Base-by-base conservation (phyloP, 2,888 invertebrate genomes). In the Drosophila putrida region DNA sequence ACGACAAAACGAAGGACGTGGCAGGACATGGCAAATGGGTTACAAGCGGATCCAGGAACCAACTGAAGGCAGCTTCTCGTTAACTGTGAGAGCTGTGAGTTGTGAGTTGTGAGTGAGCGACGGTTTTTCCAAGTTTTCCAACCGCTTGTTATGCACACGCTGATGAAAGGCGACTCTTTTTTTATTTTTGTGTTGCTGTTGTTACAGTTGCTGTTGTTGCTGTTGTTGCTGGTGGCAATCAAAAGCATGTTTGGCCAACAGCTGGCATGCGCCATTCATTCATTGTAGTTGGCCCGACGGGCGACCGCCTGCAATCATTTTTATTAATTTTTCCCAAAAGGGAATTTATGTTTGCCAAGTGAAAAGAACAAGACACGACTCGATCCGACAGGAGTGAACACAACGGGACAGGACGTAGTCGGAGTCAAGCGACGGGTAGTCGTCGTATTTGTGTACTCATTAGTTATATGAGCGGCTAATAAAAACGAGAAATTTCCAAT, bases 251-350 rank as follows among this genome's bases (percentile, higher is more conserved):
- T 83, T 83, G 82, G 81, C 83, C 83, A 85, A 85, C 83, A 83
- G 79, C 83, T 85, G 86, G 86, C 86, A 84, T 83, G 74, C 85
- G 86, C 86, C 86, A 84, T 84, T 84, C 86, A 84, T 85, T 86
- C 82, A 80, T 80, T 84, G 80, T 82, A 60, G 71, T 49, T 55
- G 49, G 36, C 31, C 57, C 75, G 66, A 58, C 72, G 50, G 71
- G 41, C 81, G 65, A 59, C 70, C 72, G 82, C 70, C 64, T 75
- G 84, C 85, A 85, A 85, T 85, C 84, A 86, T 85, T 85, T 85
- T 85, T 85, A 85, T 85, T 84, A 85, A 85, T 85, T 85, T 86
- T 82, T 71, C 74, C 76, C 78, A 80, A 82, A 83, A 83, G 77
- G 78, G 81, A 85, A 83, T 83, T 82, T 83, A 82, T 83, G 83